Evolutionary conservation across 2,888 invertebrate genomes (phyloP).

Genomic region (Cryptus armator): DNA sequence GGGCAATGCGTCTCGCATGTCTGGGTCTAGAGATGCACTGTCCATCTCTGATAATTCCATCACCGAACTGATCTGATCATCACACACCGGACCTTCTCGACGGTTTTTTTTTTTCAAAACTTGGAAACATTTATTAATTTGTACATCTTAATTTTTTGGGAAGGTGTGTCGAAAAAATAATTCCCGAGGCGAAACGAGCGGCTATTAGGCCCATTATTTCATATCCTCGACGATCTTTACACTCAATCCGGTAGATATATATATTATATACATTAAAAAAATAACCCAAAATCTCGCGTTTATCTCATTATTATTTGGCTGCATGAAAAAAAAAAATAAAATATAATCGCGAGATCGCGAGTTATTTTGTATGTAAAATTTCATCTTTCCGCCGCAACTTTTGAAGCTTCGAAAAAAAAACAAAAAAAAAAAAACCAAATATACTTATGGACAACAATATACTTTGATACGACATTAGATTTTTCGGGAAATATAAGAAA

Average conservation of each 20-base stretch:
- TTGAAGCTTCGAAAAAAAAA: slow-evolving; percentile 40
- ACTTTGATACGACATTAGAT: slow-evolving; percentile 59
- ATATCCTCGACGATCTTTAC: slow-evolving; percentile 36
- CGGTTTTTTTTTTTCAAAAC: slow-evolving; percentile 17
- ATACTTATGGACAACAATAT: slow-evolving; percentile 40
- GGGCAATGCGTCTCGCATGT: slow-evolving; percentile 76
- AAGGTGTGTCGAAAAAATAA: slow-evolving; percentile 32
- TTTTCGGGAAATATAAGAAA: slow-evolving; percentile 34
- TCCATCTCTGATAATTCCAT: slow-evolving; percentile 78
- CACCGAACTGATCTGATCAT: slow-evolving; percentile 81
- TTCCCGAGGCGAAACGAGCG: slow-evolving; percentile 30
- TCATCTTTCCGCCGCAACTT: neutral
- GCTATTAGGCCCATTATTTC: slow-evolving; percentile 16
- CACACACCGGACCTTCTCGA: slow-evolving; percentile 70
- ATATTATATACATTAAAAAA: slow-evolving; percentile 2
- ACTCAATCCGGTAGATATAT: slow-evolving; percentile 37
- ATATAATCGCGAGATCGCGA: neutral
- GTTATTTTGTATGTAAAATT: slow-evolving; percentile 10
- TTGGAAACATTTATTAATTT: slow-evolving; percentile 38
- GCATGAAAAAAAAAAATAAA: neutral
- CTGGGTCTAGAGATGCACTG: slow-evolving; percentile 61
- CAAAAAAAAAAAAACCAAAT: slow-evolving; percentile 6
- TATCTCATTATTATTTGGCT: slow-evolving; percentile 30
- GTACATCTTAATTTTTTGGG: slow-evolving; percentile 37
- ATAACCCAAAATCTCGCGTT: slow-evolving; percentile 26